Evolutionary conservation across 2,888 invertebrate species (phyloP).

Genomic region (Eupithecia insigniata): DNA sequence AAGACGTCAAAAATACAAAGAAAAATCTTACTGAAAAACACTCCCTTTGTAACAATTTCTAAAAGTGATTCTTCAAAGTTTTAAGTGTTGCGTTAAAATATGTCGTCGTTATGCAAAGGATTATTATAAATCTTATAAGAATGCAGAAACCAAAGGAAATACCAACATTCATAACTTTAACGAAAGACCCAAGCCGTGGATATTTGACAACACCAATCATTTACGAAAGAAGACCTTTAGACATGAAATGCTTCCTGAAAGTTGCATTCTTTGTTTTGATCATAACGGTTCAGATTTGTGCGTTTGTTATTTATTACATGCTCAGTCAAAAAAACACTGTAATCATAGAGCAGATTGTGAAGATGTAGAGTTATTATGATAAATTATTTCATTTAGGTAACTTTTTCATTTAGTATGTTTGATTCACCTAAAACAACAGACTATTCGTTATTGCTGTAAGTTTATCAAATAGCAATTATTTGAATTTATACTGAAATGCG

Average conservation of each 20-base stretch:
- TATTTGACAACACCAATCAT: slow-evolving; percentile 32
- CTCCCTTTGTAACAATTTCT: background rate
- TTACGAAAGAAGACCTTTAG: slow-evolving; percentile 42
- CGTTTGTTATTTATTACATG: slow-evolving; percentile 51
- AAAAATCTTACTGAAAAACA: background rate
- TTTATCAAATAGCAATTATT: background rate
- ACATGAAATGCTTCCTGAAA: slow-evolving; percentile 58
- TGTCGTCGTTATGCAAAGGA: background rate
- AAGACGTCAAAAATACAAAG: background rate
- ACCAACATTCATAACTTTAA: slow-evolving; percentile 47
- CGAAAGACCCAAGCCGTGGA: slow-evolving; percentile 44
- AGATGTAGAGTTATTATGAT: background rate
- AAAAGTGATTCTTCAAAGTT: background rate
- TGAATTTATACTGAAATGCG: background rate
- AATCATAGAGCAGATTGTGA: background rate
- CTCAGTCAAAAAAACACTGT: background rate
- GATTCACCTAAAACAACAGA: background rate
- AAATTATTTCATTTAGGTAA: background rate
- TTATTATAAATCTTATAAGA: background rate
- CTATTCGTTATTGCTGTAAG: background rate
- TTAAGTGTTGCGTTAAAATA: background rate
- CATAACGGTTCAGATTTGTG: slow-evolving; percentile 56
- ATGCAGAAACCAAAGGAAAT: background rate
- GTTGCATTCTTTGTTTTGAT: slow-evolving; percentile 49
- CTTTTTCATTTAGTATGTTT: background rate